A percentile compares a stretch with the other conserved stretches of the same genome.
phyloP scores from a whole-genome alignment of 92 coral and sea anemone genomes.

The Epizoanthus rinbou region DNA sequence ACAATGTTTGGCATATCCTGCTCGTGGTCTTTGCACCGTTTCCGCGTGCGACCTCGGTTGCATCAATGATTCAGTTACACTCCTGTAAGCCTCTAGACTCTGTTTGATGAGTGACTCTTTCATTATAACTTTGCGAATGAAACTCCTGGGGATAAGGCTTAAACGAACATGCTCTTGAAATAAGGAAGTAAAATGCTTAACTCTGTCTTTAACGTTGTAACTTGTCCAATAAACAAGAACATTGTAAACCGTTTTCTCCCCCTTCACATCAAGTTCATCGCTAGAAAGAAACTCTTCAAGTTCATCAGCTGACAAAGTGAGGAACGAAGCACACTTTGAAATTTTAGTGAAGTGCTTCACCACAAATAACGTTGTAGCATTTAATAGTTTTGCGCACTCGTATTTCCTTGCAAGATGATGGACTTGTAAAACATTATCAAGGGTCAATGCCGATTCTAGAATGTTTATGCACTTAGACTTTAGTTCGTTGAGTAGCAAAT shows the following conservation, averaged over 20 bases:
- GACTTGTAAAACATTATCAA: neutral
- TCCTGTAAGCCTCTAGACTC: neutral
- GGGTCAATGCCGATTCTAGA: neutral
- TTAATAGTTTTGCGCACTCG: neutral
- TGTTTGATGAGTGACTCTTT: conserved; percentile 4
- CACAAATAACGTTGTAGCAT: neutral
- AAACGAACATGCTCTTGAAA: conserved; percentile 17
- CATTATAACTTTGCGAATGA: conserved; percentile 13
- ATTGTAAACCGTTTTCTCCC: neutral
- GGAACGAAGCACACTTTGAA: neutral
- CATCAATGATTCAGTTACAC: neutral
- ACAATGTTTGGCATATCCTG: conserved; percentile 12
- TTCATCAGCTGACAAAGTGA: neutral
- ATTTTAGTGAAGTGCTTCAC: conserved; percentile 15
- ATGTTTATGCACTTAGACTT: neutral
- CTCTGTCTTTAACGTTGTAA: neutral
- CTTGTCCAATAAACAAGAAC: conserved; percentile 1
- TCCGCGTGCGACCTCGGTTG: neutral
- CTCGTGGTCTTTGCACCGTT: conserved; percentile 10
- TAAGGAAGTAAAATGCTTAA: neutral
- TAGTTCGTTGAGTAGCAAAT: conserved; percentile 13
- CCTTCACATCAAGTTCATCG: neutral
- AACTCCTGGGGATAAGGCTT: neutral
- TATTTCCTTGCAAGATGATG: conserved; percentile 1
- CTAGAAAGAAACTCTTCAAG: conserved; percentile 12